Evolutionary conservation across 2,888 invertebrate species (phyloP).

Genomic region (Coecobrya sp.): DNA sequence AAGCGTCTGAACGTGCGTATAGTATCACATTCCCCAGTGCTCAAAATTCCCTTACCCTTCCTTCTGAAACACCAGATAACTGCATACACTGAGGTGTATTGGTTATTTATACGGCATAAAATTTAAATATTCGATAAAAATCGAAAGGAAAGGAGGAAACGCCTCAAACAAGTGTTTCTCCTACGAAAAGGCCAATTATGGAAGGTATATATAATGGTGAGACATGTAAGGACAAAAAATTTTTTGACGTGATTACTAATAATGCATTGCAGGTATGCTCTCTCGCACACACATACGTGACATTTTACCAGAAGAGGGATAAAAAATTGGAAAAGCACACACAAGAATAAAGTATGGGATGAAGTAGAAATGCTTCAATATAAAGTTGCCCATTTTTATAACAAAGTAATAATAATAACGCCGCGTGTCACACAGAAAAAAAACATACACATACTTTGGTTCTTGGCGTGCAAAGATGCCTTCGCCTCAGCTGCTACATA

Average conservation of each 20-base stretch:
- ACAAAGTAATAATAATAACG: conserved; percentile 46
- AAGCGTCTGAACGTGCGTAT: background rate
- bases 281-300: conserved; percentile 45
- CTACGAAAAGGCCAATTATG: conserved; percentile 21
- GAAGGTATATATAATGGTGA: background rate
- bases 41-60: background rate
- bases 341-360: conserved; percentile 13
- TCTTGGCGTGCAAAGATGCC: background rate
- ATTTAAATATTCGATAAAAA: conserved; percentile 38
- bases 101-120: conserved; percentile 20
- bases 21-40: background rate
- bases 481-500: conserved; percentile 16
- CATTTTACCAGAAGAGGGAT: conserved; percentile 31
- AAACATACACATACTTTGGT: conserved; percentile 15
- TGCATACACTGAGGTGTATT: background rate
- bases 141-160: conserved; percentile 8
- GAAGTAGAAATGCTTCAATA: conserved; percentile 52
- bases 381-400: conserved; percentile 24
- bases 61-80: background rate
- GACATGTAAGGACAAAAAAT: background rate
- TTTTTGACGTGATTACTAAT: conserved; percentile 53
- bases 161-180: conserved; percentile 23
- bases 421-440: conserved; percentile 26
- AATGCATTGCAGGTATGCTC: conserved; percentile 49
- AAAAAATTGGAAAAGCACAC: conserved; percentile 20